These are phyloP conservation scores for Polydrusus tereticollis DNA, from an alignment of 2,888 invertebrate genomes.

Conservation along the genomic window DNA sequence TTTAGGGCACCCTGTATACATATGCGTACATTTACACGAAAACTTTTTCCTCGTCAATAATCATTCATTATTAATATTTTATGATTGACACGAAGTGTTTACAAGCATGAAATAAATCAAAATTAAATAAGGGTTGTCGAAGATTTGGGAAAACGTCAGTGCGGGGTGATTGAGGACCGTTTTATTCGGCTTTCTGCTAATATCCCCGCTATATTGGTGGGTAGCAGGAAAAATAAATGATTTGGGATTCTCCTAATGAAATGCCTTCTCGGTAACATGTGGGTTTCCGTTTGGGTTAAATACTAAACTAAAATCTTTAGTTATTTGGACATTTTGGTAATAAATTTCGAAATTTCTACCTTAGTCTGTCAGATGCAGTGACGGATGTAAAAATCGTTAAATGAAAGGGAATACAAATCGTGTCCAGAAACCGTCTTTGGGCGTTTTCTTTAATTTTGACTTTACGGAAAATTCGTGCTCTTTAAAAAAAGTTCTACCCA, in stretches of 20 bases:
- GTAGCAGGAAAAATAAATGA: conserved; percentile 17
- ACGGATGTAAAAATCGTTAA: background rate
- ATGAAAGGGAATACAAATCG: too few species aligned
- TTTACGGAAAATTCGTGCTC: background rate
- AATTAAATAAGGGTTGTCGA: conserved; percentile 34
- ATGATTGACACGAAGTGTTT: conserved; percentile 38
- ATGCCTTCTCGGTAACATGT: conserved; percentile 11
- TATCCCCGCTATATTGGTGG: conserved; percentile 14
- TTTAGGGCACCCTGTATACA: too few species aligned
- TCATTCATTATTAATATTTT: conserved; percentile 36
- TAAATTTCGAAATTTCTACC: background rate
- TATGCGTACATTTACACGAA: background rate
- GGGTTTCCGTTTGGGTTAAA: conserved; percentile 8
- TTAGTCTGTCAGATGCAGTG: background rate
- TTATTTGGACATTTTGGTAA: background rate
- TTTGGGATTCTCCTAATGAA: conserved; percentile 17
- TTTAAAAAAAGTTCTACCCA: background rate
- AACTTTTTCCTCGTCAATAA: conserved; percentile 16
- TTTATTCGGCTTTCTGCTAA: conserved; percentile 12
- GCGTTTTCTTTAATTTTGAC: background rate
- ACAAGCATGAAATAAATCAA: conserved; percentile 42
- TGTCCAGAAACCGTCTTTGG: too few species aligned
- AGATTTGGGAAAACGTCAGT: conserved; percentile 21
- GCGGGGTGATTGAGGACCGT: conserved; percentile 15
- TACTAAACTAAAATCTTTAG: conserved; percentile 11